These are phyloP conservation scores for Chalcis sispes DNA, from an alignment of 2,888 invertebrate genomes.

Conservation along the genomic window DNA sequence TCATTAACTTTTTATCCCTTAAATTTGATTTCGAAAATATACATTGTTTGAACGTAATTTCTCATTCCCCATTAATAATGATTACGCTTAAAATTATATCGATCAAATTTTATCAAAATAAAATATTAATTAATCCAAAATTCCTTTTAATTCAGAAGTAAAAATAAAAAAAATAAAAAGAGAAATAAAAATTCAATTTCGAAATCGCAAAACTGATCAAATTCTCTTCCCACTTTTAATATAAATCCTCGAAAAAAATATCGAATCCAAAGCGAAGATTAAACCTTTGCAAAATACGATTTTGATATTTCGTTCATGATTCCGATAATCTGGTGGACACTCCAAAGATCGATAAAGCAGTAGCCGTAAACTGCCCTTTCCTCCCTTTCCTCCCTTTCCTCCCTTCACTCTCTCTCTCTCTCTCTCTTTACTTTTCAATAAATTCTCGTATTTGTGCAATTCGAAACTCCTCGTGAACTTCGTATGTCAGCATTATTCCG, in stretches of 20 bases:
- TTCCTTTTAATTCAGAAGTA: no score
- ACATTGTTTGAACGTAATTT: no score
- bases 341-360: slow-evolving; percentile 33
- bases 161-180: no score
- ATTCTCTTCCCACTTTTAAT: no score
- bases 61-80: no score
- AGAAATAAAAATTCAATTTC: no score
- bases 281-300: slow-evolving; percentile 5
- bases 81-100: no score
- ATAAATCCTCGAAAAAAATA: neutral
- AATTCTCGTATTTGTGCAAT: slow-evolving; percentile 56
- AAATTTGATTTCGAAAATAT: no score
- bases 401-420: neutral
- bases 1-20: no score
- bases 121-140: no score
- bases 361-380: slow-evolving; percentile 21
- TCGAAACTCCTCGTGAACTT: slow-evolving; percentile 50
- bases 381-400: neutral
- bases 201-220: no score
- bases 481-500: slow-evolving; percentile 57
- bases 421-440: slow-evolving; percentile 35
- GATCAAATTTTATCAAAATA: no score
- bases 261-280: slow-evolving; percentile 9
- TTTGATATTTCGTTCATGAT: slow-evolving; percentile 44
- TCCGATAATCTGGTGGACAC: slow-evolving; percentile 28